A percentile compares a stretch with the other conserved stretches of the same genome.
Evolutionary conservation across 1,140 invertebrate species (phyloP).

Genomic region (Brachionus sp.): DNA sequence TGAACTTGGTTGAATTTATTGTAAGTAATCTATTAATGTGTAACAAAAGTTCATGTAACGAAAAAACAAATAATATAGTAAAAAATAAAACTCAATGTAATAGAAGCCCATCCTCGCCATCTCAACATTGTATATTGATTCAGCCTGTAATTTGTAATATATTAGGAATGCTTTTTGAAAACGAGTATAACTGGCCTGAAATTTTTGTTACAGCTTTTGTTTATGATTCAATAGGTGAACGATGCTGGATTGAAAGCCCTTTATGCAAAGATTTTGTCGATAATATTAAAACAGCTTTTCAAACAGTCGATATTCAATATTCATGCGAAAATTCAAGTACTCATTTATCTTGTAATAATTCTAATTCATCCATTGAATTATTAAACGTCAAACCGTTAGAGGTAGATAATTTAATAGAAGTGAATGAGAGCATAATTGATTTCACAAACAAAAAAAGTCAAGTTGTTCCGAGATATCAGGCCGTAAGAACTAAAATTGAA

Average conservation of each 20-base stretch:
- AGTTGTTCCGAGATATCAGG: not conserved
- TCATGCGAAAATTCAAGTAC: not conserved
- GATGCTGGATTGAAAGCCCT: conserved; percentile 85
- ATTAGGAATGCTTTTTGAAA: conserved; percentile 73
- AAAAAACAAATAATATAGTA: not conserved
- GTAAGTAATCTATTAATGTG: conserved; percentile 9
- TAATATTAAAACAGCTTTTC: conserved; percentile 83
- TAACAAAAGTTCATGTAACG: not conserved
- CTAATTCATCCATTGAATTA: not conserved
- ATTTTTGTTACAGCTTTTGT: conserved; percentile 71
- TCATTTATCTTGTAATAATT: not conserved
- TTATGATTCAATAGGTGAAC: conserved; percentile 85
- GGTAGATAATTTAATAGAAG: not conserved
- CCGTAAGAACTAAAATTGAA: not conserved
- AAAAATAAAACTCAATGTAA: not conserved
- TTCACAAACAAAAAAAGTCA: conserved; percentile 3
- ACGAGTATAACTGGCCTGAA: conserved; percentile 63
- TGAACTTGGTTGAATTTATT: conserved; percentile 24
- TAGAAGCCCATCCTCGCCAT: conserved; percentile 11
- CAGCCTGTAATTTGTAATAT: conserved; percentile 72
- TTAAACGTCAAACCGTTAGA: not conserved
- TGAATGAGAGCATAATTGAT: not conserved
- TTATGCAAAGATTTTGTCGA: conserved; percentile 86
- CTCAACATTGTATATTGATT: not conserved
- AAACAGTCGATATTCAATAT: conserved; percentile 70